These are phyloP conservation scores for Gallirallus australis DNA, from an alignment of 2,797 vertebrate species.

Conservation along the genomic window DNA sequence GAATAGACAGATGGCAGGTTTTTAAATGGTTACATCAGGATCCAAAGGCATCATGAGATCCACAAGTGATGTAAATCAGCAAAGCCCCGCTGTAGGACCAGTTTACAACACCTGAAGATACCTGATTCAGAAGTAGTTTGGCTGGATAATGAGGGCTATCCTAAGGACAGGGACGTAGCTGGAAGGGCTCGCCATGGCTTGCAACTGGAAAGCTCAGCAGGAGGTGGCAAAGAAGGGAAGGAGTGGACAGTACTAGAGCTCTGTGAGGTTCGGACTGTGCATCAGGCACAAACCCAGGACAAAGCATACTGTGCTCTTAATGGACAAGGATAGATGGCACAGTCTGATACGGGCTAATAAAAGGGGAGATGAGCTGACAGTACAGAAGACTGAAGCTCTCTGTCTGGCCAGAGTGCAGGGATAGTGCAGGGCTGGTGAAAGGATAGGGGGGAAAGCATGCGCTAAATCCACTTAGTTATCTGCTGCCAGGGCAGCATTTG, in stretches of 20 bases:
- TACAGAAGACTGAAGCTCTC: not conserved
- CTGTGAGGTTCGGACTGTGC: not conserved
- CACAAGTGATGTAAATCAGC: not conserved
- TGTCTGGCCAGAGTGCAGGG: not conserved
- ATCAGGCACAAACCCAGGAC: not conserved
- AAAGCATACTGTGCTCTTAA: not conserved
- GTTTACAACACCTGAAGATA: not conserved
- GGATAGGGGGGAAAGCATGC: not conserved
- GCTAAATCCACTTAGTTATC: conserved; percentile 43
- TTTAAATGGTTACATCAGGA: not conserved
- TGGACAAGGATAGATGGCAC: not conserved
- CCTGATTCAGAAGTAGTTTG: not conserved
- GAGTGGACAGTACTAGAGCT: not conserved
- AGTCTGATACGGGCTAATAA: not conserved
- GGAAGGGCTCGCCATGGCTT: not conserved
- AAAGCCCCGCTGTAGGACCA: not conserved
- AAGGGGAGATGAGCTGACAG: not conserved
- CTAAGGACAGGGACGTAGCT: not conserved
- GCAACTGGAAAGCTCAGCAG: not conserved
- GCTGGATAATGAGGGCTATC: not conserved
- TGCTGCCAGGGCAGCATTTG: conserved; percentile 20
- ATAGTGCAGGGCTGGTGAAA: not conserved
- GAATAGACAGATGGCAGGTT: not conserved
- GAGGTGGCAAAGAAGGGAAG: not conserved
- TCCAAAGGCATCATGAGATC: not conserved